Base-by-base conservation (phyloP, 64 coral and sea anemone genomes). In the Pocillopora damicornis region DNA sequence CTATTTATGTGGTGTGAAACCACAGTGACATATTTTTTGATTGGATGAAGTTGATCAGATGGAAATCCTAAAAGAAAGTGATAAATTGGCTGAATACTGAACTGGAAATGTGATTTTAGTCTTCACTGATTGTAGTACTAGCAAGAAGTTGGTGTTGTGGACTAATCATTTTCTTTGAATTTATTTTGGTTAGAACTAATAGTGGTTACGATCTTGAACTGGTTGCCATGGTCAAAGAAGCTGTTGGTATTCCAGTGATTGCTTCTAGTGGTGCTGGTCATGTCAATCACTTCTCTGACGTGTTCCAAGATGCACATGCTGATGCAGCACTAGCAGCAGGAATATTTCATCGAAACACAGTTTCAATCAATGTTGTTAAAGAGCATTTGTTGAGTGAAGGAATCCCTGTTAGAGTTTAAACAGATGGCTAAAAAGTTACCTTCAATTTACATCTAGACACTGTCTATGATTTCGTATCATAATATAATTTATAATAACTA, bases 231-330 rank as follows among this genome's bases (percentile, higher is more conserved):
- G 90, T 92, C 13, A 92, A 92, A 58, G 76, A 75, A 71, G 85
- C 90, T 18, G 90, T 92, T 75, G 68, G 82, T 15, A 92, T 92
- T 34, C 90, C 90, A 18, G 90, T 92, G 15, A 92, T 92, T 38
- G 90, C 90, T 13, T 92, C 90, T 9, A 92, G 90, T 75, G 90
- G 90, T 16, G 90, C 90, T 25, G 90, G 90, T 72, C 84, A 92
- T 11, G 90, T 92, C 59, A 60, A 84, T 56, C 83, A 92, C 45
- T 92, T 92, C 35, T 86, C 85, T 16, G 90, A 92, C 16, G 82
- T 92, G 76, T 92, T 92, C 69, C 82, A 74, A 61, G 59, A 79
- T 51, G 68, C 90, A 15, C 57, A 86, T n/a, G 90, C 90, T n/a
- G 85, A 92, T 51, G 90, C 83, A 20, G 90, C 84, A 18, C 73